A percentile compares a stretch with the other conserved stretches of the same genome.
Evolutionary conservation across 2,113 vertebrate genomes (phyloP).

Genomic region (Bufo gargarizans): DNA sequence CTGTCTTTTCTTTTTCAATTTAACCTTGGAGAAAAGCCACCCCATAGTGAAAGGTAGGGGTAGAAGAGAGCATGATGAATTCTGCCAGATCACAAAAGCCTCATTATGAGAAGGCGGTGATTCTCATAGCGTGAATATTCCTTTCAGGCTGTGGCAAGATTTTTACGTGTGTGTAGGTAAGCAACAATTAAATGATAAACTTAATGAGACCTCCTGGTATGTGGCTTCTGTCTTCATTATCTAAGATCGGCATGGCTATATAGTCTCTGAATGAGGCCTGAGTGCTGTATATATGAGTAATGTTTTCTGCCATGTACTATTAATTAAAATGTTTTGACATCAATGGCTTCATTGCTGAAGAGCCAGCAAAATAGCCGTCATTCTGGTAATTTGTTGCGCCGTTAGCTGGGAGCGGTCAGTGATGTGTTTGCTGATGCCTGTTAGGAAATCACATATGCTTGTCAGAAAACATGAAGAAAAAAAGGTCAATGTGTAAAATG

Average conservation of each 20-base stretch:
- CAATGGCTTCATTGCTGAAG: slow-evolving; percentile 29
- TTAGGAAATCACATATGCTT: not conserved
- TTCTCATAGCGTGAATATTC: slow-evolving; percentile 44
- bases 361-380: slow-evolving; percentile 22
- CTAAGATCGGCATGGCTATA: not conserved
- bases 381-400: slow-evolving; percentile 27
- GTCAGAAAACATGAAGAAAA: slow-evolving; percentile 2
- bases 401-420: not conserved
- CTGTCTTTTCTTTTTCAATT: slow-evolving; percentile 18
- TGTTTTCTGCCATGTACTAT: slow-evolving; percentile 35
- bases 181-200: slow-evolving; percentile 57
- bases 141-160: slow-evolving; percentile 13
- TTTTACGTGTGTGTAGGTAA: slow-evolving; percentile 28
- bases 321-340: slow-evolving; percentile 38
- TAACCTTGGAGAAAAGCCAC: slow-evolving; percentile 37
- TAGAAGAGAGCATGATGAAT: slow-evolving; percentile 3
- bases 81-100: slow-evolving; percentile 33
- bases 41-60: not conserved
- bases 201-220: slow-evolving; percentile 32
- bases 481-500: slow-evolving; percentile 7
- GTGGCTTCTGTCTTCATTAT: slow-evolving; percentile 45
- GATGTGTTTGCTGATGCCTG: slow-evolving; percentile 15
- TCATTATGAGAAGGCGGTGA: slow-evolving; percentile 35
- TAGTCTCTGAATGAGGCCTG: not conserved
- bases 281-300: not conserved